Evolutionary conservation across 2,888 invertebrate genomes (phyloP), one percentile per base, ranked within the genome.

Genomic region (Timema podura): DNA sequence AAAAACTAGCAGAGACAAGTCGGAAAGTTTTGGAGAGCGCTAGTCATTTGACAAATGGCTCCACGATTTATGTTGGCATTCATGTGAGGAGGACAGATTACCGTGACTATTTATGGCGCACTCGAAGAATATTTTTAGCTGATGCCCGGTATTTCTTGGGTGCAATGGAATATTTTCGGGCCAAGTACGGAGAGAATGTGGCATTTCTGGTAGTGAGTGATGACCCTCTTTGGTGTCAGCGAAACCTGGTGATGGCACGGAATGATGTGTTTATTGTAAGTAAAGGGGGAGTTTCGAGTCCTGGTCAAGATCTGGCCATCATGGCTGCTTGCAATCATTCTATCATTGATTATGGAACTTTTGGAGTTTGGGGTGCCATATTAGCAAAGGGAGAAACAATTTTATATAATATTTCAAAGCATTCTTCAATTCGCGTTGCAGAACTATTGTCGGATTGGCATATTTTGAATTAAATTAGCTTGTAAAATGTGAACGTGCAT

Each of bases 11-110:
- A 68, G 78, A 80, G 30, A 81, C 83, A 73, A 85, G 85, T 65
- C 82, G 83, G 72, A 81, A 79, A 72, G 79, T 83, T 68, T 76
- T 86, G 46, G 78, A 78, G 70, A 78, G 79, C 59, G 79, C 80
- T 59, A 70, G 68, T 30, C 48, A 69, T 77, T 77, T 48, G 77
- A 79, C 6, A 73, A 76, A 59, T 76, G 77, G 59, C 77, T 77
- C 79, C 57, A 77, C 79, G 59, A 81, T 81, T 13, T 86, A 82
- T 74, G 82, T 86, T 15, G 85, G 85, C 65, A 81, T 87, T 57
- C 87, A 87, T 74, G 83, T 86, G 8, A 79, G 86, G 65, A 79
- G 86, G 69, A 86, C 86, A 2, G 87, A 87, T 77, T 87, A 86
- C 76, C 80, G 84, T 48, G 81, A 82, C 69, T 86, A 85, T 76